Evolutionary conservation across 1,140 invertebrate genomes (phyloP), one percentile per base, ranked within the genome.

Genomic region (Neodiprion pinetum): DNA sequence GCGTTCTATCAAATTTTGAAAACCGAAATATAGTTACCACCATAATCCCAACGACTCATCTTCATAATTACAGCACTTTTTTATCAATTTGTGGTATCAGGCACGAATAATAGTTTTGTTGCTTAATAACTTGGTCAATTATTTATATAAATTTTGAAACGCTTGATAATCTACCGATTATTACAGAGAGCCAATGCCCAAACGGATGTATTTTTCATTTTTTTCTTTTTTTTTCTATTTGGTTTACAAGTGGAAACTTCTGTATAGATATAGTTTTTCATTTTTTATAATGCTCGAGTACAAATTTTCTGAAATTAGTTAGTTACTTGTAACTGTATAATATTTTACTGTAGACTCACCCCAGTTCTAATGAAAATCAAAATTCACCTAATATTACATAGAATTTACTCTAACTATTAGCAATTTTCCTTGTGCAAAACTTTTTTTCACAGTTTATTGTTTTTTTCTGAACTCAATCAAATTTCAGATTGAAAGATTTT

Each of bases 61-160:
- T 96, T 81, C 93, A 94, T 84, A 93, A 93, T 87, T 92, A 93
- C 77, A 92, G 92, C 90, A 94, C 93, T 79, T 94, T 94, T 85
- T 88, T 96, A 75, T 95, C 94, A 75, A 92, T 95, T 79, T 94
- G 91, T 82, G 93, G 93, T 50, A 90, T 93, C 49, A 88, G 92
- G 76, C 92, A 93, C 80, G 89, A 91, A 79, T 90, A 84, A n/a
- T 61, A 61, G n/a, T 12, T n/a, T 61, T n/a, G 11, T 11, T 61
- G 11, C 78, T 53, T 14, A 72, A 72, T 7, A 72, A 69, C 68
- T 48, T n/a, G 75, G 76, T 78, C 79, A 78, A 80, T 79, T 76
- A 75, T 66, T 61, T 61, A 61, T 61, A 61, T 61, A 61, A 61
- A 61, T 61, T 61, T 61, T 61, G 53, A 61, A 61, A 61, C 53